phyloP scores from a whole-genome alignment of 2,888 invertebrate genomes.

The Leptopilina myrica region DNA sequence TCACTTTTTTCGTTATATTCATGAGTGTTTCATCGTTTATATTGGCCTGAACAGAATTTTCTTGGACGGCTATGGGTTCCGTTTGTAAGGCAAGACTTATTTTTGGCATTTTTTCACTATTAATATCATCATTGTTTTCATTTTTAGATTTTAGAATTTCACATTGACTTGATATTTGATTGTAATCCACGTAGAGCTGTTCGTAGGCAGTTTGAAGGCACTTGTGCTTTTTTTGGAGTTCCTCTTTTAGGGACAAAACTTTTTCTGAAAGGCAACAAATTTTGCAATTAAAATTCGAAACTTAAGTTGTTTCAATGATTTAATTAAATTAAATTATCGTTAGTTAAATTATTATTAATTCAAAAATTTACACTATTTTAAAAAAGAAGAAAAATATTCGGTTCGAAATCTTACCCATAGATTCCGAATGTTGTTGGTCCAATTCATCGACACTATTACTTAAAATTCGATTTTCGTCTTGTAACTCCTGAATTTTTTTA shows the following conservation, averaged over 20 bases:
- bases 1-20: constrained; percentile 66
- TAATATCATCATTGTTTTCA: constrained; percentile 21
- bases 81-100: constrained; percentile 6
- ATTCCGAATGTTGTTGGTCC: constrained; percentile 85
- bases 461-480: constrained; percentile 80
- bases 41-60: constrained; percentile 23
- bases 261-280: constrained; percentile 66
- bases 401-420: constrained; percentile 74
- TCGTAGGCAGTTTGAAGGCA: constrained; percentile 79
- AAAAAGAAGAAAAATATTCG: background rate
- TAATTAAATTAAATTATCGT: no score
- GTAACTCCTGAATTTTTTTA: constrained; percentile 78
- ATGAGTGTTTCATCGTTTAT: constrained; percentile 62
- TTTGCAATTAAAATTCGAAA: background rate
- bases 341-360: no score
- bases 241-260: constrained; percentile 73
- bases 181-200: constrained; percentile 70
- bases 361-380: no score
- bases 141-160: constrained; percentile 49
- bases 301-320: no score
- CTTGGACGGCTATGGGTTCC: constrained; percentile 42
- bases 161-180: constrained; percentile 69
- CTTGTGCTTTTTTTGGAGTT: constrained; percentile 78
- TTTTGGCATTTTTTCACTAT: constrained; percentile 43
- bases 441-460: constrained; percentile 83